These are phyloP conservation scores for Pseudochirops corinnae DNA, from an alignment of 2,797 vertebrate species.

Conservation along the genomic window DNA sequence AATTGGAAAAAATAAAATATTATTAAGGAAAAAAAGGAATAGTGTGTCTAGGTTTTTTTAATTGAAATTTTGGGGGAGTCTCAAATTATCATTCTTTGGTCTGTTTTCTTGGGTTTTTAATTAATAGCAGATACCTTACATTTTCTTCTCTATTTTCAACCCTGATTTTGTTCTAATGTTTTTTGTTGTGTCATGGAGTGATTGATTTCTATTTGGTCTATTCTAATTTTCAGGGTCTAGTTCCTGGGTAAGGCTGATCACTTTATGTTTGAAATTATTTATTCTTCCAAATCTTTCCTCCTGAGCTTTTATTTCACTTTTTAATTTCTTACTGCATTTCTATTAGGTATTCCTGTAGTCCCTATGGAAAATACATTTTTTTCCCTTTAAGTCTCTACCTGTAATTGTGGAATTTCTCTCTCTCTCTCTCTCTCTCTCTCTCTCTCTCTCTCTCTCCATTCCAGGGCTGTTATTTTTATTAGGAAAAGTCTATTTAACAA, in stretches of 20 bases:
- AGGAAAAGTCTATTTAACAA: constrained; percentile 36
- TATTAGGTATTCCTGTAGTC: not conserved
- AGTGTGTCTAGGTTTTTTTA: not conserved
- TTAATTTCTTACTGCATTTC: not conserved
- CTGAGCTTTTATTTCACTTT: not conserved
- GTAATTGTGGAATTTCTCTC: not conserved
- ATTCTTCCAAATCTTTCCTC: not conserved
- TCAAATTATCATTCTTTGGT: not conserved
- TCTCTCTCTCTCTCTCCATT: not conserved
- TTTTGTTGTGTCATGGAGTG: not conserved
- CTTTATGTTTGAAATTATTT: not conserved
- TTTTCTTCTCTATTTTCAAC: not conserved
- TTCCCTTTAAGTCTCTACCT: not conserved
- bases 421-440: too few species aligned
- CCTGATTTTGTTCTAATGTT: not conserved
- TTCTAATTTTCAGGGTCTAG: not conserved
- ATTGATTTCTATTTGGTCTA: not conserved
- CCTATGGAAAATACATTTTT: not conserved
- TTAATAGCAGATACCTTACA: not conserved
- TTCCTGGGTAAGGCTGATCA: not conserved
- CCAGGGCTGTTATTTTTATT: constrained; percentile 42
- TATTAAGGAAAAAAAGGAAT: too few species aligned
- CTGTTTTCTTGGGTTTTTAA: not conserved
- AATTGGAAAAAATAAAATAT: too few species aligned
- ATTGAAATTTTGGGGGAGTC: not conserved